Evolutionary conservation across 2,888 invertebrate genomes (phyloP).

Genomic region (Ctena decussata): DNA sequence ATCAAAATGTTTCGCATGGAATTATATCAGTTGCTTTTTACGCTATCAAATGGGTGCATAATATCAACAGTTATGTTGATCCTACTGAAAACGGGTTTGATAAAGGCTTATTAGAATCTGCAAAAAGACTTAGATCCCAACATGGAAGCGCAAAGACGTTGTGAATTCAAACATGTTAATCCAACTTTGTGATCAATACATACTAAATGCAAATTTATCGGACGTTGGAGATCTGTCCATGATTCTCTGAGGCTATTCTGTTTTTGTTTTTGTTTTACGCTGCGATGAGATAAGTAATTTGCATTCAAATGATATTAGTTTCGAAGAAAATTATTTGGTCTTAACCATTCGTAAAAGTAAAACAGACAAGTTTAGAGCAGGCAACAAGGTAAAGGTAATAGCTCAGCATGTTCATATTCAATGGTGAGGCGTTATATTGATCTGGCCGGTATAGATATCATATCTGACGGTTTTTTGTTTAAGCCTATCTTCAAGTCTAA

Average conservation of each 20-base stretch:
- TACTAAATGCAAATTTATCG: neutral
- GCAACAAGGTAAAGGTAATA: slow-evolving; percentile 22
- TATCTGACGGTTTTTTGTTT: slow-evolving; percentile 31
- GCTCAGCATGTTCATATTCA: slow-evolving; percentile 30
- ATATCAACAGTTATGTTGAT: neutral
- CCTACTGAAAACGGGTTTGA: neutral
- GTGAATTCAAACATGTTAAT: neutral
- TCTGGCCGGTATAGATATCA: neutral
- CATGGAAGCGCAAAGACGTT: neutral
- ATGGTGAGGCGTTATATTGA: slow-evolving; percentile 34
- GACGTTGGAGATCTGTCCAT: slow-evolving; percentile 33
- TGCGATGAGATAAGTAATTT: neutral
- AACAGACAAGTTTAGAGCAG: slow-evolving; percentile 35
- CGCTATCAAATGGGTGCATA: slow-evolving; percentile 6
- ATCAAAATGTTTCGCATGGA: neutral
- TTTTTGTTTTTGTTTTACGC: slow-evolving; percentile 25
- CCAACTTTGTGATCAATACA: neutral
- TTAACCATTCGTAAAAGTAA: slow-evolving; percentile 29
- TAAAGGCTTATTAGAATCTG: neutral
- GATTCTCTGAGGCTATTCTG: slow-evolving; percentile 27
- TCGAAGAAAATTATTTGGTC: neutral
- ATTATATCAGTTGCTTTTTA: neutral
- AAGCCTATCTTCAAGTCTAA: slow-evolving; percentile 1
- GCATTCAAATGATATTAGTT: neutral
- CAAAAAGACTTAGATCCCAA: neutral